Percentiles rank a stretch among this genome's conserved stretches.
phyloP scores from a whole-genome alignment of 92 coral and sea anemone genomes.

The Palythoa grandiflora region DNA sequence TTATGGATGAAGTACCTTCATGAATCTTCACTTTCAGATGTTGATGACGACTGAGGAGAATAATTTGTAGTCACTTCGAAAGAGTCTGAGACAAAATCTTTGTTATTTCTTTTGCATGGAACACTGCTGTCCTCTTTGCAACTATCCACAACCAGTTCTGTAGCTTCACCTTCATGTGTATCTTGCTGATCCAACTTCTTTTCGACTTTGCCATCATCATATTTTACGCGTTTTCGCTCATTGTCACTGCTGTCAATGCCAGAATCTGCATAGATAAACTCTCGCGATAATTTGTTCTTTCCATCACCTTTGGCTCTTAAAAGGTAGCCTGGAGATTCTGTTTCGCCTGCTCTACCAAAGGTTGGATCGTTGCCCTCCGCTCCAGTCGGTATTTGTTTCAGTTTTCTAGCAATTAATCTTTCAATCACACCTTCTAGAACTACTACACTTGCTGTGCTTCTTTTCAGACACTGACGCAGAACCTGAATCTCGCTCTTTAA shows the following conservation, averaged over 20 bases:
- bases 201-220: background rate
- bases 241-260: slow-evolving; percentile 37
- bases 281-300: background rate
- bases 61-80: background rate
- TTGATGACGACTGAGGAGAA: background rate
- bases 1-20: background rate
- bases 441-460: slow-evolving; percentile 23
- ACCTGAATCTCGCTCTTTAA: slow-evolving; percentile 12
- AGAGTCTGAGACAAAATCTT: background rate
- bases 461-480: slow-evolving; percentile 23
- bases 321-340: background rate
- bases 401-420: background rate
- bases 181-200: background rate
- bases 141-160: background rate
- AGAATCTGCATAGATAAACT: background rate
- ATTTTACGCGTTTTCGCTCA: background rate
- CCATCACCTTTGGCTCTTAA: background rate
- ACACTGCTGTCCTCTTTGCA: background rate
- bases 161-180: background rate
- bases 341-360: background rate
- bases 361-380: background rate
- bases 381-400: background rate
- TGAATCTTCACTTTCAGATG: slow-evolving; percentile 8
- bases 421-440: slow-evolving; percentile 17
- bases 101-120: background rate